phyloP scores from a whole-genome alignment of 2,113 vertebrate species.

The Melanocharis versteri region DNA sequence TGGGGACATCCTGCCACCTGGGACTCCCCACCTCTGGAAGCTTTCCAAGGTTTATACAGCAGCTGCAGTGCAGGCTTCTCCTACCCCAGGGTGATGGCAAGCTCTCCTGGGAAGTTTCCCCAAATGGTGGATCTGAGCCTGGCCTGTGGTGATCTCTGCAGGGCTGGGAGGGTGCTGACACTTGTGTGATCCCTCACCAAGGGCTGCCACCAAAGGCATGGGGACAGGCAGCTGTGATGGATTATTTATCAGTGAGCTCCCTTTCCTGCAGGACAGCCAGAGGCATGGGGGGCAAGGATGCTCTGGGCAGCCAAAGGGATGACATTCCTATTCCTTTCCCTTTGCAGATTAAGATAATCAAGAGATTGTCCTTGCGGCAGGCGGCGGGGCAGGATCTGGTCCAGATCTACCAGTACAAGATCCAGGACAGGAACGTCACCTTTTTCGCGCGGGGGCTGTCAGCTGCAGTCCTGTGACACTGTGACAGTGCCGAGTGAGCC shows the following conservation, averaged over 20 bases:
- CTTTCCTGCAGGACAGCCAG: neutral
- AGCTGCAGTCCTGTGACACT: constrained; percentile 82
- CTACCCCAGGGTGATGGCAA: neutral
- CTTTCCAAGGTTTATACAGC: neutral
- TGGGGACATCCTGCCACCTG: neutral
- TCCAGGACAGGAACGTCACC: constrained; percentile 86
- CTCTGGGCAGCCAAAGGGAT: neutral
- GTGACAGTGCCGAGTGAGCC: accelerated
- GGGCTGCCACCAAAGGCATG: neutral
- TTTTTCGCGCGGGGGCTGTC: constrained; percentile 91
- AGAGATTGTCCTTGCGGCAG: constrained; percentile 47
- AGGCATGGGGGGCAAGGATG: accelerated
- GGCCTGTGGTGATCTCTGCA: neutral
- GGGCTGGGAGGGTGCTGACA: neutral
- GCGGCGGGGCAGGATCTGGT: constrained; percentile 1
- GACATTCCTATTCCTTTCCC: neutral
- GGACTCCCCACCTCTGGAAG: neutral
- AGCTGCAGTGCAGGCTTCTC: neutral
- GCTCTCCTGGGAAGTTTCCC: neutral
- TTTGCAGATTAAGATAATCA: constrained; percentile 83
- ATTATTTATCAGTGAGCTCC: neutral
- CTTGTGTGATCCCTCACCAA: neutral
- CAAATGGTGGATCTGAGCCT: neutral
- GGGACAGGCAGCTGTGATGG: neutral
- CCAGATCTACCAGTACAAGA: constrained; percentile 89